phyloP scores from a whole-genome alignment of 2,797 vertebrate species.

The Discoglossus pictus region DNA sequence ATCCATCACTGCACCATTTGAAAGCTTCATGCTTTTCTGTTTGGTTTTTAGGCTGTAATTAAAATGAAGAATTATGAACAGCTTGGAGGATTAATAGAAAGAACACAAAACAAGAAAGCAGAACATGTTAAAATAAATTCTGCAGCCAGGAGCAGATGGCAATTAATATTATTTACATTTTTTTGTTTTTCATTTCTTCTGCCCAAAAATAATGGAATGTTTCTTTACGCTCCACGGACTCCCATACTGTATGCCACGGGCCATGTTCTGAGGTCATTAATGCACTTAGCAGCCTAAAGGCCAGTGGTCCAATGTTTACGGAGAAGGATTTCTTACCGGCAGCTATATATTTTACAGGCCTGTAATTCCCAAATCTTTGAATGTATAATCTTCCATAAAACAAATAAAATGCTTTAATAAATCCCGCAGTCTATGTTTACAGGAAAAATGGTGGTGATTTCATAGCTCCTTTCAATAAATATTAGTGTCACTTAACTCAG shows the following conservation, averaged over 20 bases:
- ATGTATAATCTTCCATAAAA: too few species aligned
- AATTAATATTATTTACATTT: slow-evolving; percentile 49
- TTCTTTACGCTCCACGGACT: slow-evolving; percentile 6
- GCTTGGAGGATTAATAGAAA: slow-evolving; percentile 24
- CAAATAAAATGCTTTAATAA: too few species aligned
- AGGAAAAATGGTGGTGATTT: too few species aligned
- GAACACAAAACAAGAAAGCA: background rate
- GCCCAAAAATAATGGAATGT: slow-evolving; percentile 16
- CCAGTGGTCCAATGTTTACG: background rate
- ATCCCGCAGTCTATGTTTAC: too few species aligned
- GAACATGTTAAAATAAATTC: slow-evolving; percentile 9
- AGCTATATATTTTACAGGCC: too few species aligned
- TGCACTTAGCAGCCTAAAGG: background rate
- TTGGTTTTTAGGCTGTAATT: slow-evolving; percentile 41
- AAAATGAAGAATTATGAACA: slow-evolving; percentile 15
- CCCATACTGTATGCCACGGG: background rate
- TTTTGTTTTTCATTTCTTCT: slow-evolving; percentile 20
- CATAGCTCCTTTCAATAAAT: too few species aligned
- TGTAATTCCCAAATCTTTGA: too few species aligned
- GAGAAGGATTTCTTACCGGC: background rate
- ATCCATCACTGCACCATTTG: background rate
- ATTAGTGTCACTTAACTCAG: too few species aligned
- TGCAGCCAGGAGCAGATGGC: slow-evolving; percentile 40
- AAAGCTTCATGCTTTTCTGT: background rate
- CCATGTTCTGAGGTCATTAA: slow-evolving; percentile 9